A percentile compares a stretch with the other conserved stretches of the same genome.
Evolutionary conservation across 2,113 vertebrate genomes (phyloP).

Genomic region (Mystacornis crossleyi): DNA sequence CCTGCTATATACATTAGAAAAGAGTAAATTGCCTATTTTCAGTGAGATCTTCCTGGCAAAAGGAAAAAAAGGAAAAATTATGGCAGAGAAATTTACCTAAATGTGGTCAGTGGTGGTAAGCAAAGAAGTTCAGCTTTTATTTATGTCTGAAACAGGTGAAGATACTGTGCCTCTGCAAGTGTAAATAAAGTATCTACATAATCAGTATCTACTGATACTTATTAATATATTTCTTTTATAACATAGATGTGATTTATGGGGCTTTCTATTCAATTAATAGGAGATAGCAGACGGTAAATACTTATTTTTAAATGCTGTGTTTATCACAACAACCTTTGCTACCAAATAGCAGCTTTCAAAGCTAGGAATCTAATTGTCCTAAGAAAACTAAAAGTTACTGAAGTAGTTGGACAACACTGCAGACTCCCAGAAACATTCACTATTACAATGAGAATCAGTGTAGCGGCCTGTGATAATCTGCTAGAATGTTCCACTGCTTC

Average conservation of each 20-base stretch:
- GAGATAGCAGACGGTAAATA: slow-evolving; percentile 10
- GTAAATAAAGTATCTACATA: not conserved
- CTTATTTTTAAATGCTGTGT: slow-evolving; percentile 25
- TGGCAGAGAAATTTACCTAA: not conserved
- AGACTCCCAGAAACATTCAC: not conserved
- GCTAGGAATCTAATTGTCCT: not conserved
- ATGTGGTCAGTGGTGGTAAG: not conserved
- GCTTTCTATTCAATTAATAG: not conserved
- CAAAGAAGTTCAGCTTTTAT: not conserved
- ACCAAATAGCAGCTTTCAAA: not conserved
- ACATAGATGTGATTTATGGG: slow-evolving; percentile 28
- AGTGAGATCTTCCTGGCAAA: not conserved
- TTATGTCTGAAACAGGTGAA: not conserved
- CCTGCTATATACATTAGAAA: not conserved
- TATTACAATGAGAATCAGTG: not conserved
- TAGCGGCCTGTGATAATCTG: not conserved
- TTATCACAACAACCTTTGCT: slow-evolving; percentile 17
- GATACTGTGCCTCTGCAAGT: not conserved
- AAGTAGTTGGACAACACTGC: not conserved
- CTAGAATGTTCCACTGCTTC: not conserved
- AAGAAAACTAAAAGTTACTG: not conserved
- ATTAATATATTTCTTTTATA: not conserved
- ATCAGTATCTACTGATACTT: not conserved
- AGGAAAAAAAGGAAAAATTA: too few relatives aligned
- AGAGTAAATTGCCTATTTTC: not conserved